Base-by-base conservation (phyloP, 2,888 invertebrate species). In the Acanthococcus lagerstroemiae region DNA sequence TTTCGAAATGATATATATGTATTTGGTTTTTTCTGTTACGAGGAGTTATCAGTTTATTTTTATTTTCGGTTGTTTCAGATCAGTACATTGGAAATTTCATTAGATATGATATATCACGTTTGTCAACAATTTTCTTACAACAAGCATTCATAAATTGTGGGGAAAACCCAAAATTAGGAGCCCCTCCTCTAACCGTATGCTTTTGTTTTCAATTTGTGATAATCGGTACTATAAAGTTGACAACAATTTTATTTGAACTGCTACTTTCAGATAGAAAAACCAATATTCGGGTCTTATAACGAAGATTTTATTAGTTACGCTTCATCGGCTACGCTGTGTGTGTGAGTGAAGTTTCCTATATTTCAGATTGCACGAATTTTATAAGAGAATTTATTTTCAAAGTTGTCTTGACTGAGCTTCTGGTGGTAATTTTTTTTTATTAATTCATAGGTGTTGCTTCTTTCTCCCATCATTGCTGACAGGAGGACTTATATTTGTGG, bases 271-370 rank as follows among this genome's bases (percentile, higher is more conserved):
- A 84, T 88, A 73, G 78, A 83, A 67, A 79, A 83, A 6, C 88
- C 88, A 0, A 77, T 90, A 50, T 88, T 82, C 73, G 90, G 90
- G 1, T 76, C 76, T 12, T 77, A 78, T 65, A 80, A 87, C 65
- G 83, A 86, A 2, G 84, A 84, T 69, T 88, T 87, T 74, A 83
- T 85, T 5, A 82, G 84, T 67, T 94, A 88, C 75, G 87, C 92
- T 81, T 87, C 88, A 0, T 92, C 93, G 0, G 88, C 89, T 4
- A 84, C 90, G 55, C 82, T 94, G 70, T 79, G 91, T 70, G 85
- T 88, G 89, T 90, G 76, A 83, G 70, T 69, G 73, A 74, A 74
- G n/a, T 15, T n/a, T 37, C n/a, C n/a, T 15, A 37, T 37, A 37
- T 3, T 37, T 37, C 37, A 2, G n/a, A 37, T 37, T n/a, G 3